Base-by-base conservation (phyloP, 2,888 invertebrate species). In the Nebria brevicollis region DNA sequence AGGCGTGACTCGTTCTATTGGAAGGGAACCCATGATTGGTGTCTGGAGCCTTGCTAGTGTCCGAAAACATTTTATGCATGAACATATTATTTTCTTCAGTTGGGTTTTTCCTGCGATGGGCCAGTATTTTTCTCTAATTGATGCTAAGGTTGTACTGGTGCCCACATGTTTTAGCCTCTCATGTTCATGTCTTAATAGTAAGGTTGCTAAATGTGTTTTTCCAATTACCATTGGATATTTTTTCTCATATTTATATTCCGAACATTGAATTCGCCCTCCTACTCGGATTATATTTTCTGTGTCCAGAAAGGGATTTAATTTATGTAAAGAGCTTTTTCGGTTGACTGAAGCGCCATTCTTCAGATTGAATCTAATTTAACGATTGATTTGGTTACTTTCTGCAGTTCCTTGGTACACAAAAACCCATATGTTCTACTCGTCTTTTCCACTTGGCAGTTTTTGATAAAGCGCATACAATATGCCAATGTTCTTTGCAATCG, bases 101-200 rank as follows among this genome's bases (percentile, higher is more conserved):
- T 64, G 11, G 11, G 6, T 75, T n/a, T 65, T 64, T 25, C 75
- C 75, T 20, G 26, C 20, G 7, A 20, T 66, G 15, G 66, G 64
- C 75, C 75, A 75, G 25, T n/a, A 75, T 66, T 25, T 75, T 64
- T 75, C 11, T 11, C 75, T 64, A 20, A 75, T 64, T 34, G 42
- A 43, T n/a, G 42, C 8, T 20, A 74, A 54, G 7, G 15, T 43
- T n/a, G 11, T 13, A n/a, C 43, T 11, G 41, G 74, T 2, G 15
- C 74, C 74, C 13, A 43, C 74, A 74, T 74, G 74, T 20, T 11
- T 8, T 2, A 75, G 6, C 13, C 64, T 66, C 34, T n/a, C n/a
- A n/a, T n/a, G n/a, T n/a, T n/a, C n/a, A n/a, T n/a, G n/a, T n/a
- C n/a, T 7, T 7, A 25, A 64, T 66, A 2, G 75, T 26, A 26